phyloP scores from a whole-genome alignment of 2,113 vertebrate species.

The Melanocharis versteri region DNA sequence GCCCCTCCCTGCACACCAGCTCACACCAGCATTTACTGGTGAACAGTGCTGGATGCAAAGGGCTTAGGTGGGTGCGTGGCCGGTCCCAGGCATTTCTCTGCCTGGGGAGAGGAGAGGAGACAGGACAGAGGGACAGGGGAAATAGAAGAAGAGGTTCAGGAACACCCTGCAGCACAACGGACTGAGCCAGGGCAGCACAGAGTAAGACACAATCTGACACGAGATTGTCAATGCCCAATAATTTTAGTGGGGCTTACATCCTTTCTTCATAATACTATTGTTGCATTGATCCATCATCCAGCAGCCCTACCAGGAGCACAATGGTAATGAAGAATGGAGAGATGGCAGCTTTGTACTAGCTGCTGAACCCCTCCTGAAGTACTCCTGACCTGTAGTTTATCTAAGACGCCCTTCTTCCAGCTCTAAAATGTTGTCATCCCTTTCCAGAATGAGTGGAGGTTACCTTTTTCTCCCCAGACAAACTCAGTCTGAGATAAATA shows the following conservation, averaged over 20 bases:
- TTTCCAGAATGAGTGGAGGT: neutral
- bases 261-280: neutral
- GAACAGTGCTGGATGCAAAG: neutral
- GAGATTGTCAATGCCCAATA: neutral
- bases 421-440: neutral
- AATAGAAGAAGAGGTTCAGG: neutral
- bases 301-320: neutral
- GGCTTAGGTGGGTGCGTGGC: fast-evolving
- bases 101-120: neutral
- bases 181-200: neutral
- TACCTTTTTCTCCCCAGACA: neutral
- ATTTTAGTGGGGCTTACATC: neutral
- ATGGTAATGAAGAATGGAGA: neutral
- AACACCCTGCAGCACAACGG: neutral
- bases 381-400: neutral
- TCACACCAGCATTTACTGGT: neutral
- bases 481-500: neutral
- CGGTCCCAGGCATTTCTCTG: neutral
- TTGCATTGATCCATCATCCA: neutral
- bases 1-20: neutral
- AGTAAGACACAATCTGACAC: neutral
- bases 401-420: neutral
- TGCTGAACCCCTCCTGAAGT: neutral
- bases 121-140: neutral
- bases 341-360: neutral